Base-by-base conservation (phyloP, 2,888 invertebrate genomes). In the Apoderus coryli region DNA sequence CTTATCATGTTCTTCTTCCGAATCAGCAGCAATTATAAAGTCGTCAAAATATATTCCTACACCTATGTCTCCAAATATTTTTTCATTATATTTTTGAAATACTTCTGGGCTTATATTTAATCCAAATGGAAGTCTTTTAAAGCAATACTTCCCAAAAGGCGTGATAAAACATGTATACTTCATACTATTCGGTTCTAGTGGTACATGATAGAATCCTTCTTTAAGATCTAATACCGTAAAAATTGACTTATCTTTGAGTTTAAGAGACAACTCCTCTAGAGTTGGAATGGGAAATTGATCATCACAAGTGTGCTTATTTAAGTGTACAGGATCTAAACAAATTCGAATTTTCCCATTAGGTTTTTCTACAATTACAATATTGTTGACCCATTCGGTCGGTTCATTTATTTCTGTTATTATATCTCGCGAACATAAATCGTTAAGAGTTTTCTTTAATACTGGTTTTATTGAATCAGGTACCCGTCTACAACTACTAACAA, bases 21-120 rank as follows among this genome's bases (percentile, higher is more conserved):
- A 31, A 13, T 39, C 33, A 9, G 36, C 42, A 9, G 34, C 42
- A 10, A 44, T 39, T 11, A 45, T 29, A 6, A 46, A 34, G 32
- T 48, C 45, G 32, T 49, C 45, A 25, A 48, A 35, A 33, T 47
- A 47, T 10, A 46, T 39, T 15, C 37, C 29, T 10, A 42, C 33
- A 7, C 33, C 29, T 26, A 45, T 37, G 31, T 41, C 34, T 6
- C 30, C 37, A 36, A 44, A 46, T 14, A 34, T 36, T 31, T 43
- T 32, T 23, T 26, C 28, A 31, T 35, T 45, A 16, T 34, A 25
- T 16, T 35, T 32, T 16, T 43, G 41, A 40, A 46, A 46, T 2
- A 42, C 35, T 34, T 44, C 43, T 14, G 37, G 41, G 19, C 35
- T 27, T 6, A 32, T 22, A 10, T 22, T 30, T 13, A 43, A 24